Percentiles rank a stretch among this genome's conserved stretches.
phyloP scores from a whole-genome alignment of 2,888 invertebrate genomes.

The Craniophora ligustri region DNA sequence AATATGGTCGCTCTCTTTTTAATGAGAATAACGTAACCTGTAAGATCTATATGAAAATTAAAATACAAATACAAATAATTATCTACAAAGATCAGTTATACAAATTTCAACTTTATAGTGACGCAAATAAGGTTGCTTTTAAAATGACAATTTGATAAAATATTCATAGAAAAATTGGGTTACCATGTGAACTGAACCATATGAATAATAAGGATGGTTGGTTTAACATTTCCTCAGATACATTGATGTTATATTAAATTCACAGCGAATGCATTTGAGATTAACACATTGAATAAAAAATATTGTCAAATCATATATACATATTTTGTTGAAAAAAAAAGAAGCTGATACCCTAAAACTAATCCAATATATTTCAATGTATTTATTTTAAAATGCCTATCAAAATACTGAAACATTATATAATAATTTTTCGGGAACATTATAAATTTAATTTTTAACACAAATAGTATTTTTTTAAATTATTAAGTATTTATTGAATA shows the following conservation, averaged over 20 bases:
- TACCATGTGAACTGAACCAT: too few relatives aligned
- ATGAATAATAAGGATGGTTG: too few relatives aligned
- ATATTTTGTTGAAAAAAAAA: not conserved
- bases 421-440: slow-evolving; percentile 36
- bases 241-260: too few relatives aligned
- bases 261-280: too few relatives aligned
- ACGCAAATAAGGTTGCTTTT: not conserved
- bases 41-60: not conserved
- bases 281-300: too few relatives aligned
- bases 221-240: too few relatives aligned
- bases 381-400: slow-evolving; percentile 38
- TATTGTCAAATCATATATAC: not conserved
- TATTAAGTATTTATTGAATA: too few relatives aligned
- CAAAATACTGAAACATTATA: slow-evolving; percentile 58
- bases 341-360: slow-evolving; percentile 20
- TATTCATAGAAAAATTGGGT: not conserved
- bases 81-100: not conserved
- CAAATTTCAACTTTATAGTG: not conserved
- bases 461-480: not conserved
- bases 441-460: slow-evolving; percentile 12
- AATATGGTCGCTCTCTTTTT: not conserved
- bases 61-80: not conserved
- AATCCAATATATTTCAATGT: slow-evolving; percentile 36
- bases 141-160: not conserved
- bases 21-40: not conserved